Percentiles rank a stretch among this genome's conserved stretches.
Evolutionary conservation across 2,113 vertebrate genomes (phyloP).

Genomic region (Macheiramphus alcinus): DNA sequence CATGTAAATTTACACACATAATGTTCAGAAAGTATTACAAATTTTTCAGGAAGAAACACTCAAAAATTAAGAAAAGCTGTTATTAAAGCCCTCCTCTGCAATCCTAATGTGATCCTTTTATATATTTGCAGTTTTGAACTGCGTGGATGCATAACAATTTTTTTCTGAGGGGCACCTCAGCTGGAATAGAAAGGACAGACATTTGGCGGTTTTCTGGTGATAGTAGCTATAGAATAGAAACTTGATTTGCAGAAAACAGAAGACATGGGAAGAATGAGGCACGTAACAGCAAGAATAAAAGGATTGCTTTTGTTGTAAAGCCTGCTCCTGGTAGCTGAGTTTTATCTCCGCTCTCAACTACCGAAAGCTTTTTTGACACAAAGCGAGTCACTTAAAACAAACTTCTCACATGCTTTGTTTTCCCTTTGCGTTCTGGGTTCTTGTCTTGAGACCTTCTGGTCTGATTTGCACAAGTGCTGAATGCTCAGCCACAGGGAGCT

Average conservation of each 20-base stretch:
- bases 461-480: background rate
- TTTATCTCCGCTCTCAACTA: background rate
- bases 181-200: background rate
- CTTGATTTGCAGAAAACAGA: background rate
- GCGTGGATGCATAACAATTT: fast-evolving
- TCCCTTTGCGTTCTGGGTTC: background rate
- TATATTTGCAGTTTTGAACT: background rate
- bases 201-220: background rate
- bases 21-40: background rate
- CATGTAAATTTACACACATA: background rate
- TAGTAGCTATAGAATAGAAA: background rate
- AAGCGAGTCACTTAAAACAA: background rate
- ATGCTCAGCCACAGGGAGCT: background rate
- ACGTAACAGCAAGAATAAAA: background rate
- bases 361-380: background rate
- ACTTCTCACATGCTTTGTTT: background rate
- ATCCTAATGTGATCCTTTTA: background rate
- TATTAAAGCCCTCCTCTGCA: background rate
- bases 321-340: background rate
- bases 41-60: background rate
- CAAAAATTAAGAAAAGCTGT: background rate
- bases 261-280: background rate
- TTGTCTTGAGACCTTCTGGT: background rate
- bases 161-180: background rate
- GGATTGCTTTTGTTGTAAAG: background rate